These are phyloP conservation scores for Verasper variegatus DNA, from an alignment of 2,113 vertebrate genomes.

Conservation along the genomic window DNA sequence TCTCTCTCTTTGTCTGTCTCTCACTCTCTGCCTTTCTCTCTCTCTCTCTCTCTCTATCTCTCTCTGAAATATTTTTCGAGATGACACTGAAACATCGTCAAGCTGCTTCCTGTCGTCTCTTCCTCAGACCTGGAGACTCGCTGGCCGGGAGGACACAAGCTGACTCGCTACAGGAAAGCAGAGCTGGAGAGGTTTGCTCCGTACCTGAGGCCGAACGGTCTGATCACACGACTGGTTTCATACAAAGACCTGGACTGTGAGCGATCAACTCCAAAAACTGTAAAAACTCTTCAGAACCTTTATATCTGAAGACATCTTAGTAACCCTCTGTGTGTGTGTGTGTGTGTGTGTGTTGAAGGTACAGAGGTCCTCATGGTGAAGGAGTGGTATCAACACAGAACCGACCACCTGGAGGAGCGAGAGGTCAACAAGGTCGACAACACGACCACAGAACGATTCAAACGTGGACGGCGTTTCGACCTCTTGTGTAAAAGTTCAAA, in stretches of 20 bases:
- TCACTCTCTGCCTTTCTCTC: too few relatives aligned
- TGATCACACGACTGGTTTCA: slow-evolving; percentile 82
- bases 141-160: slow-evolving; percentile 83
- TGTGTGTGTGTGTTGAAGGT: slow-evolving; percentile 63
- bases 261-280: slow-evolving; percentile 33
- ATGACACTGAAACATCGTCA: not conserved
- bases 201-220: slow-evolving; percentile 80
- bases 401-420: slow-evolving; percentile 84
- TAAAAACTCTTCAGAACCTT: too few relatives aligned
- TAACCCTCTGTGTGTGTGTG: not conserved
- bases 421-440: slow-evolving; percentile 76
- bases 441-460: slow-evolving; percentile 84
- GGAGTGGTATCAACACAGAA: slow-evolving; percentile 87
- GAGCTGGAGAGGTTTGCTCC: slow-evolving; percentile 87
- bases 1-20: too few relatives aligned
- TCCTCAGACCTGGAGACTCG: slow-evolving; percentile 86
- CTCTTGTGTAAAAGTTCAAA: slow-evolving; percentile 81
- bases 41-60: too few relatives aligned
- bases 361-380: slow-evolving; percentile 77
- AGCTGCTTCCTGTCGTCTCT: not conserved
- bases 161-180: slow-evolving; percentile 83
- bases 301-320: not conserved
- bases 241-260: slow-evolving; percentile 87
- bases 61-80: too few relatives aligned
- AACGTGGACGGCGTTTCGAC: slow-evolving; percentile 69